These are phyloP conservation scores for Limulus polyphemus DNA, from an alignment of 2,888 invertebrate species.

Conservation along the genomic window DNA sequence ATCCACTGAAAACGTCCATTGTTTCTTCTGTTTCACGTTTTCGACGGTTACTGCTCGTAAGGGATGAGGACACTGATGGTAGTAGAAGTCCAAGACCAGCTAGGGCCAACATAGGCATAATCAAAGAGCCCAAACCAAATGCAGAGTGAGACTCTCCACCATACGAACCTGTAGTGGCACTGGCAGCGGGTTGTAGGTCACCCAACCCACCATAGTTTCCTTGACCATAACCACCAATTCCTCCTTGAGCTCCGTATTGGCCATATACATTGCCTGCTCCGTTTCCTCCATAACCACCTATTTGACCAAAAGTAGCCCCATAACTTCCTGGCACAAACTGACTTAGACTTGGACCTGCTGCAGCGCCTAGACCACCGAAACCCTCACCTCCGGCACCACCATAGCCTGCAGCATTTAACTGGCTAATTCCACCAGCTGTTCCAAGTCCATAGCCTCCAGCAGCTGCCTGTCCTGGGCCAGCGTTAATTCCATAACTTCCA, in stretches of 20 bases:
- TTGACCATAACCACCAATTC: not conserved
- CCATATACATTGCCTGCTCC: not conserved
- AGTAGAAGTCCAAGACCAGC: slow-evolving; percentile 27
- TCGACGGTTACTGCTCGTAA: slow-evolving; percentile 17
- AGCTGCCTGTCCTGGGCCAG: too few relatives aligned
- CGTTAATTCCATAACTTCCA: too few relatives aligned
- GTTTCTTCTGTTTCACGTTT: slow-evolving; percentile 14
- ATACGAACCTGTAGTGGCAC: not conserved
- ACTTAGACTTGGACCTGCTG: not conserved
- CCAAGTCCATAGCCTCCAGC: too few relatives aligned
- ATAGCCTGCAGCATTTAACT: too few relatives aligned
- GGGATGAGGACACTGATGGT: slow-evolving; percentile 23
- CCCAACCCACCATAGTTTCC: too few relatives aligned
- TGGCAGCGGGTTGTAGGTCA: not conserved
- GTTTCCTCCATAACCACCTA: not conserved
- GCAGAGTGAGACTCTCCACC: not conserved
- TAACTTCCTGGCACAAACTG: not conserved
- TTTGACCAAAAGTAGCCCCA: not conserved
- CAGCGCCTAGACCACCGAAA: not conserved
- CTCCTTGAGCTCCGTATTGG: not conserved
- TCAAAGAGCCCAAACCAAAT: slow-evolving; percentile 26
- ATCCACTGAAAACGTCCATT: slow-evolving; percentile 14
- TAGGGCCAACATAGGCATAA: slow-evolving; percentile 28
- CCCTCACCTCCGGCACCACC: not conserved
- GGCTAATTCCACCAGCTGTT: too few relatives aligned